Evolutionary conservation across 2,113 vertebrate genomes (phyloP), one percentile per base, ranked within the genome.

Genomic region (Sclerurus mexicanus): DNA sequence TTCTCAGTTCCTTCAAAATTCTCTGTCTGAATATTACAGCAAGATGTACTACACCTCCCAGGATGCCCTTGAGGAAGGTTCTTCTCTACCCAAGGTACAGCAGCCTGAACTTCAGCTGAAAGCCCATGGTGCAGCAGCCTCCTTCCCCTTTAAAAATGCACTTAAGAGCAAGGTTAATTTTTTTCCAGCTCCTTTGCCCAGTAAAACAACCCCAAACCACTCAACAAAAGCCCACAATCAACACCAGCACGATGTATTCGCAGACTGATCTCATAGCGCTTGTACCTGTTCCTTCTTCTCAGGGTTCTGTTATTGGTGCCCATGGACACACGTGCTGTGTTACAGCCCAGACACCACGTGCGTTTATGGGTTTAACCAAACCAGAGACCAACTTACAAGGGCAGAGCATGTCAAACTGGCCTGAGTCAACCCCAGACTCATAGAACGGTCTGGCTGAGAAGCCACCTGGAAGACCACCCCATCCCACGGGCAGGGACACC

Each of bases 21-120:
- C 72, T 50, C 40, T n/a, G 12, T 7, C 49, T 12, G 62, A 19
- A 0, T 12, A 4, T 15, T 16, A 52, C 33, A 69, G 21, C 33
- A 4, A 33, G 17, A 24, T 2, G 12, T 2, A 4, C 30, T 2
- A 2, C 33, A 62, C 19, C 74, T 10, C 23, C 14, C 28, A 20
- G 12, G 8, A 62, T 25, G 22, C 33, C 35, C 82, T 73, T n/a
- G 64, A 17, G 23, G 40, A 84, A 83, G n/a, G 12, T 21, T 30
- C 12, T 64, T 40, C 39, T 39, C 7, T 1, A 21, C 4, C 44
- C 31, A 4, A 2, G 3, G 9, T 4, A 27, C 19, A 33, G 11
- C 0, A 59, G 17, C 22, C 8, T 14, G 15, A 37, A 16, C n/a
- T 58, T 22, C n/a, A 39, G 17, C 0, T 21, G 11, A 53, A 67